Conservation (phyloP, 2,888 invertebrate genomes). For the Drosophila paramelanica region DNA sequence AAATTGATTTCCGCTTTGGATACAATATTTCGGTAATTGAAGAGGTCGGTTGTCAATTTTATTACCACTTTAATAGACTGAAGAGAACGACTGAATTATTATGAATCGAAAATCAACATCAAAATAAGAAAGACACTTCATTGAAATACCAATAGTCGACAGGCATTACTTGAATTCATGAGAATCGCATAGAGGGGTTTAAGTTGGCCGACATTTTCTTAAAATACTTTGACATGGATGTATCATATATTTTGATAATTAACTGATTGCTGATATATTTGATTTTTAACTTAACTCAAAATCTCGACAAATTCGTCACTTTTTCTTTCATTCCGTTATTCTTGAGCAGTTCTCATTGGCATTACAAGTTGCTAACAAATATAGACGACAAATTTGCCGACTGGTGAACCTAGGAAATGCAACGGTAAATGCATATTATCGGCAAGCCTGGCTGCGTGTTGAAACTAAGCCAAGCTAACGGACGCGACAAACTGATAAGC, state of each 20-base stretch:
- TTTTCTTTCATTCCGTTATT: conserved; percentile 1
- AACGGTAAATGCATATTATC: conserved; percentile 68
- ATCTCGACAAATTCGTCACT: conserved; percentile 18
- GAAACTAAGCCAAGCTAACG: conserved; percentile 66
- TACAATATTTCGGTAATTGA: neutral
- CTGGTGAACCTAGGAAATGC: conserved; percentile 51
- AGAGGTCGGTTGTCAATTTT: neutral
- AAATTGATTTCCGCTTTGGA: conserved; percentile 25
- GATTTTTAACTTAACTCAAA: neutral
- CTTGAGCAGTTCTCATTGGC: conserved; percentile 1
- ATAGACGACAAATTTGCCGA: conserved; percentile 22
- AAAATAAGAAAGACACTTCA: too few relatives aligned
- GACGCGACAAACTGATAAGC: conserved; percentile 75
- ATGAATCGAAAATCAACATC: too few relatives aligned
- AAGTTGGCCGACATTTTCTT: too few relatives aligned
- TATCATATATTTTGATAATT: too few relatives aligned
- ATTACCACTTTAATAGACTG: neutral
- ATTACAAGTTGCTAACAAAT: neutral
- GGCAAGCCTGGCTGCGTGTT: conserved; percentile 62
- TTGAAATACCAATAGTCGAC: too few relatives aligned
- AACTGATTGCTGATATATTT: too few relatives aligned
- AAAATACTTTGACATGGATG: too few relatives aligned
- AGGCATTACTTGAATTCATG: too few relatives aligned
- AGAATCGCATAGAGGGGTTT: too few relatives aligned
- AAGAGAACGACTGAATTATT: too few relatives aligned